Base-by-base conservation (phyloP, 2,113 vertebrate species). In the Promerops cafer region DNA sequence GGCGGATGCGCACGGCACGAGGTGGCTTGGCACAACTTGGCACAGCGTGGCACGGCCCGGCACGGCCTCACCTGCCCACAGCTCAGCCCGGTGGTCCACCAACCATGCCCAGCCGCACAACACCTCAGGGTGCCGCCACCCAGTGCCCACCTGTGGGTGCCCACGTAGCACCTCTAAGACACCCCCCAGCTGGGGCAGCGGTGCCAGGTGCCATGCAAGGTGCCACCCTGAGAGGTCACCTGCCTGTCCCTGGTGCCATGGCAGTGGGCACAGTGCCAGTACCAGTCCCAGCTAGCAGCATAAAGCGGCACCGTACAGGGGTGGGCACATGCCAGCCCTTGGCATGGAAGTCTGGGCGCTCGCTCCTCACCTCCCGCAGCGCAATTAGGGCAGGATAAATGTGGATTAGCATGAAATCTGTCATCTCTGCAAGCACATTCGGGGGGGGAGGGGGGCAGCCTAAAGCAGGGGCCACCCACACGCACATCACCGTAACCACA, bases 371-470 rank as follows among this genome's bases (percentile, higher is more conserved):
- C 87, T 93, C 79, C 83, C 0, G 19, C 80, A 47, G 80, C 6
- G 8, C 87, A 93, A 95, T 92, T 96, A 96, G 93, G 91, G 93
- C 89, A 94, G 95, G 94, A 95, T 83, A 95, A 95, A 91, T 79
- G 81, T 1, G 7, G 39, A 76, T 95, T 94, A 94, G 69, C 52
- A 35, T 84, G 83, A 96, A 94, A 91, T 92, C 91, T 95, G 94
- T 93, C 94, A 94, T 89, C 83, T 89, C 83, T 3, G 10, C 72
- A 11, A 65, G 64, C 76, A 52, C 71, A 69, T 83, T 78, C 16
- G 2, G 1, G 4, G 50, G 54, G 6, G 12, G 10, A 74, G 49
- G 59, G 69, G 54, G 27, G 8, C 33, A 87, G 83, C 35, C 26
- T 31, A 44, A 86, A 63, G 82, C 39, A 28, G 56, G 61, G 50